These are phyloP conservation scores for Hippocampus zosterae DNA, from an alignment of 2,113 vertebrate genomes.

Conservation along the genomic window DNA sequence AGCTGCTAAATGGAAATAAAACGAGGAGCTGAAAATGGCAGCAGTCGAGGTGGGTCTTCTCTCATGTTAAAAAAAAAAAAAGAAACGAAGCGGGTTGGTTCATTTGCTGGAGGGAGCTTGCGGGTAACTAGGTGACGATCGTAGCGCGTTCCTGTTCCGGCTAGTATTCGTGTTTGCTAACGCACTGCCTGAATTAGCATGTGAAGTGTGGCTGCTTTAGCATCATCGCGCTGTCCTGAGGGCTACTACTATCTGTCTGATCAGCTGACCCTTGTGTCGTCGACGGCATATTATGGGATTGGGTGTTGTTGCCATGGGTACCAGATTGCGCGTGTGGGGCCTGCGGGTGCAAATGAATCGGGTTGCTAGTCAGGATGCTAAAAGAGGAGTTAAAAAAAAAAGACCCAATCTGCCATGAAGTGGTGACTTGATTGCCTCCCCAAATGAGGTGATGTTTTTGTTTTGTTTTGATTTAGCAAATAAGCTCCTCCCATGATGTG, in stretches of 20 bases:
- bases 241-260: not conserved
- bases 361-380: not conserved
- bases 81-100: too few relatives aligned
- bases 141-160: not conserved
- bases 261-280: not conserved
- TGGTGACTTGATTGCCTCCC: not conserved
- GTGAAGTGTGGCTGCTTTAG: not conserved
- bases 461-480: too few relatives aligned
- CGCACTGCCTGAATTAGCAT: not conserved
- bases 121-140: slow-evolving; percentile 5
- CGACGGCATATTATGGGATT: not conserved
- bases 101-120: not conserved
- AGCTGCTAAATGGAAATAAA: slow-evolving; percentile 66
- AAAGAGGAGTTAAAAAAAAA: not conserved
- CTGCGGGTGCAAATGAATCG: slow-evolving; percentile 11
- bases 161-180: not conserved
- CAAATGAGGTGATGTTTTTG: not conserved
- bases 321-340: not conserved
- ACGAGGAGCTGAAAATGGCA: slow-evolving; percentile 57
- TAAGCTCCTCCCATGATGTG: too few relatives aligned
- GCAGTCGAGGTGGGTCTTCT: slow-evolving; percentile 59
- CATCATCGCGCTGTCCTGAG: not conserved
- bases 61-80: not conserved
- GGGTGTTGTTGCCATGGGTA: not conserved
- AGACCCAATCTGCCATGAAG: not conserved